phyloP scores from a whole-genome alignment of 1,140 invertebrate genomes.

The Arion vulgaris region DNA sequence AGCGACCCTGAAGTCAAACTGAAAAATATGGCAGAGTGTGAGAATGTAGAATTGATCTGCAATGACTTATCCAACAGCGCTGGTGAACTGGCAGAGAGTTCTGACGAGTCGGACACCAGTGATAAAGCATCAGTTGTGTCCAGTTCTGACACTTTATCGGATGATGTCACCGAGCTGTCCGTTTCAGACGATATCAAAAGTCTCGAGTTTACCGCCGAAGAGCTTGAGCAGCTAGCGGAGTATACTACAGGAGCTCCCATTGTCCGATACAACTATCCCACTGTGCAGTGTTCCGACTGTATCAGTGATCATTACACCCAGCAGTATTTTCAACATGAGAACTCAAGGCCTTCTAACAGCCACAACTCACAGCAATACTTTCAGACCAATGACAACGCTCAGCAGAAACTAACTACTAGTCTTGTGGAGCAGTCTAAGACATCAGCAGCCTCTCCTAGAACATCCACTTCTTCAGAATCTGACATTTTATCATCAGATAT shows the following conservation, averaged over 20 bases:
- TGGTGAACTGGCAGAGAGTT: constrained; percentile 44
- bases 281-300: constrained; percentile 66
- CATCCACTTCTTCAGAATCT: constrained; percentile 21
- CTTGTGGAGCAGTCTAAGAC: neutral
- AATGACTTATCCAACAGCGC: constrained; percentile 66
- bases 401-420: neutral
- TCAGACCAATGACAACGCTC: neutral
- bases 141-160: constrained; percentile 64
- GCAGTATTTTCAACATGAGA: constrained; percentile 53
- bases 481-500: constrained; percentile 23
- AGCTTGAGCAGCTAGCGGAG: constrained; percentile 62
- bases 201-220: constrained; percentile 53
- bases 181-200: constrained; percentile 34
- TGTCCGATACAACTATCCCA: constrained; percentile 63
- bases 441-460: neutral
- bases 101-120: constrained; percentile 56
- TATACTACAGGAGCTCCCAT: constrained; percentile 68
- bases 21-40: constrained; percentile 62
- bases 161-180: constrained; percentile 47
- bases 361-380: constrained; percentile 1
- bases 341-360: neutral
- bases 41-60: constrained; percentile 70
- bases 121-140: constrained; percentile 63
- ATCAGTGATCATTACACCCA: constrained; percentile 47
- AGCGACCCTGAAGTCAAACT: constrained; percentile 44